Base-by-base conservation (phyloP, 2,888 invertebrate genomes). In the Dorcus hopei region DNA sequence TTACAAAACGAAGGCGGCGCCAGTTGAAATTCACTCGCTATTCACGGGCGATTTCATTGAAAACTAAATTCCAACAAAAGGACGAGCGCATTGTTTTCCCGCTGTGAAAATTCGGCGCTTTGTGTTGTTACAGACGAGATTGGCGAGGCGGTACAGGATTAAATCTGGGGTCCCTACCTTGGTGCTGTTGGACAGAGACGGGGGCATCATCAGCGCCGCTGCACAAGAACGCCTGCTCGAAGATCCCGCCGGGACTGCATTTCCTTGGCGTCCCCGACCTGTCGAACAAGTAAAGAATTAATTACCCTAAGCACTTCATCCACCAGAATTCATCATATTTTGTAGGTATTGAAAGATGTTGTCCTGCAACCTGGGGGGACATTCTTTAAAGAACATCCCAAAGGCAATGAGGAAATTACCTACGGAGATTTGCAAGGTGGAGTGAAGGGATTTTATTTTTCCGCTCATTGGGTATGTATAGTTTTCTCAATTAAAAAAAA, bases 381-480 rank as follows among this genome's bases (percentile, higher is more conserved):
- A 3, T 77, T 71, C 62, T 64, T 63, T 47, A 70, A 70, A 38
- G 75, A 77, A 54, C 77, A 77, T 60, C 70, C 68, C 14, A 69
- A 68, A 49, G 62, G 63, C 49, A 52, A 59, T 6, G 43, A 57
- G 69, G 72, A 43, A 70, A 74, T 43, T 75, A 71, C 66, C 16
- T 87, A 86, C 69, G 82, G 83, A 16, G 84, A 87, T 60, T 74
- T 88, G 16, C 83, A 86, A 0, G 81, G 81, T 67, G 86, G 85
- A 65, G 83, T 90, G 54, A 86, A 87, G 70, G 92, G 90, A 42
- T 86, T 93, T 69, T 93, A 93, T 74, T 94, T 94, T 77, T 91
- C 92, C 58, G 94, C 94, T 16, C 89, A 93, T 76, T 94, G 94
- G 94, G 93, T 93, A 79, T 81, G 84, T 76, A 19, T 51, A 7